Evolutionary conservation across 2,888 invertebrate genomes (phyloP), one percentile per base, ranked within the genome.

Genomic region (Emmelina monodactyla): DNA sequence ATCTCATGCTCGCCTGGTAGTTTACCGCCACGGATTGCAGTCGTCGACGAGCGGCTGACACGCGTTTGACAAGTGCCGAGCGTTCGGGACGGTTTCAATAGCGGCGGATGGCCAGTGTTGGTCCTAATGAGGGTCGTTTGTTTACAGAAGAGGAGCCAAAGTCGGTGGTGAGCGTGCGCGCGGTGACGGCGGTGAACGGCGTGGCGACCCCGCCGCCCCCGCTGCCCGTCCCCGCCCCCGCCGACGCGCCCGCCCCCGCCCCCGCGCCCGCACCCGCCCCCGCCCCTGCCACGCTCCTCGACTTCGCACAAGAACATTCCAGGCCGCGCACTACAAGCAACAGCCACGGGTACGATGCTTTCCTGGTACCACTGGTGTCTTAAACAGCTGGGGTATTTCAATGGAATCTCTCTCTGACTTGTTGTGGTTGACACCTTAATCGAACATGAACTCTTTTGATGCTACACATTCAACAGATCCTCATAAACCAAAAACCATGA

Each of bases 21-120:
- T 78, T 79, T 78, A 68, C 78, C 79, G 79, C 79, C 76, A 75
- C 72, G 62, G 61, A 73, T 60, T 76, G 76, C 75, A 76, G 70
- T 71, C 71, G 65, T 58, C 64, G 72, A 71, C 66, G 72, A 71
- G 59, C 56, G 63, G 54, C 63, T 75, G 75, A 75, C 72, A 67
- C 64, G 70, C 56, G 58, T 61, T 67, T 71, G 73, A 73, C 76
- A 62, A 76, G 75, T 53, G 67, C 65, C 55, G 69, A 63, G 58
- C 59, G 53, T 32, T 37, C 40, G 31, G 37, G 28, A 31, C 15
- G 32, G 22, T 35, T 32, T 28, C 36, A 28, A 34, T 28, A 33
- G 28, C 32, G 33, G 35, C 11, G 31, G 31, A 34, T 28, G 32
- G 33, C 35, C 33, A 33, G n/a, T n/a, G n/a, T n/a, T n/a, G n/a